These are phyloP conservation scores for Heteromormyrus szaboi DNA, from an alignment of 2,797 vertebrate species.

Conservation along the genomic window DNA sequence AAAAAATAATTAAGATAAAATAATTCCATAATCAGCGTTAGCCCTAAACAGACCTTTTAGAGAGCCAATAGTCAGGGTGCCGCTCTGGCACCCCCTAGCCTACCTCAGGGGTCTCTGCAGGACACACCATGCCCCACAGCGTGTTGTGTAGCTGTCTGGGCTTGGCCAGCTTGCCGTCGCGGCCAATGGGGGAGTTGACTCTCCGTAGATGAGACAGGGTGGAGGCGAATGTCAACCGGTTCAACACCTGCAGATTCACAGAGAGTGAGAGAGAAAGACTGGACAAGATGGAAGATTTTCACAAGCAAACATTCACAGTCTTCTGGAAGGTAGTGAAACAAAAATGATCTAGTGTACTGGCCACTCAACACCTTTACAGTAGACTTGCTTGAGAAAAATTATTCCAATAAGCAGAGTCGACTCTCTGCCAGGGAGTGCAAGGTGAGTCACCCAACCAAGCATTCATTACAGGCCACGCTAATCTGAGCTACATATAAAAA, in stretches of 20 bases:
- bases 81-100: not conserved
- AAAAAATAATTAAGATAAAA: not conserved
- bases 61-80: not conserved
- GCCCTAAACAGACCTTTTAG: not conserved
- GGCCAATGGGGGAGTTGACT: slow-evolving; percentile 91
- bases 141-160: slow-evolving; percentile 95
- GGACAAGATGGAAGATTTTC: not conserved
- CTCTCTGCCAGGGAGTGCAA: not conserved
- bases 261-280: not conserved
- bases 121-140: slow-evolving; percentile 97
- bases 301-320: not conserved
- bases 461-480: not conserved
- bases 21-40: not conserved
- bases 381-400: not conserved
- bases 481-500: not conserved
- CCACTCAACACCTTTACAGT: not conserved
- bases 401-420: not conserved
- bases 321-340: not conserved
- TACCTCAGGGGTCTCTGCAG: slow-evolving; percentile 97
- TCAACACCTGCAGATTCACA: slow-evolving; percentile 73
- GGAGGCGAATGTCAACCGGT: slow-evolving; percentile 92
- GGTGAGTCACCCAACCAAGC: not conserved
- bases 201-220: slow-evolving; percentile 90
- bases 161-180: slow-evolving; percentile 94
- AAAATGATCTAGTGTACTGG: not conserved